Evolutionary conservation across 2,113 vertebrate species (phyloP).

Genomic region (Arizona elegans): DNA sequence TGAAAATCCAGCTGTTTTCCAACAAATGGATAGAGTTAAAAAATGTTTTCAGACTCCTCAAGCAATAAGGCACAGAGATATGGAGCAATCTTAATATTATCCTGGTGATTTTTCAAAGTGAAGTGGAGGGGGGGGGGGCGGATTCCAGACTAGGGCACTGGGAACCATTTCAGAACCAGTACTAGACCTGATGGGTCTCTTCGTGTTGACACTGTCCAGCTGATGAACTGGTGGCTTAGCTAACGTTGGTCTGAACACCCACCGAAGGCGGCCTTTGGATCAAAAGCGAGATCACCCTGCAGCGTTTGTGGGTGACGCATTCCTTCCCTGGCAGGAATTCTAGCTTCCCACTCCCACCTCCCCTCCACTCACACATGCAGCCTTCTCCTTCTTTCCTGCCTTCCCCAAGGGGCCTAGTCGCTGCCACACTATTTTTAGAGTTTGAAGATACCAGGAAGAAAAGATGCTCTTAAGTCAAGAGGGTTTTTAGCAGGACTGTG

Average conservation of each 20-base stretch:
- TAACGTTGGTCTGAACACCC: not conserved
- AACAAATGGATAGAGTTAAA: not conserved
- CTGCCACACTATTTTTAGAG: not conserved
- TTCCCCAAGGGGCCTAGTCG: not conserved
- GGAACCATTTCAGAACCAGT: not conserved
- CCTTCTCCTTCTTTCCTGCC: not conserved
- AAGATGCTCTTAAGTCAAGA: not conserved
- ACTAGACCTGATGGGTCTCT: not conserved
- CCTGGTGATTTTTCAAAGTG: not conserved
- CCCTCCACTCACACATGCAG: not conserved
- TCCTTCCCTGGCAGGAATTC: not conserved
- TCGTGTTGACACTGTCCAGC: not conserved
- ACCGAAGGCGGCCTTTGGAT: not conserved
- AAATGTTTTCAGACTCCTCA: constrained; percentile 17
- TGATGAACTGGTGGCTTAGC: not conserved
- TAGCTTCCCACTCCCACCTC: not conserved
- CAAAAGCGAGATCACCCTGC: not conserved
- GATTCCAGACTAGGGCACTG: not conserved
- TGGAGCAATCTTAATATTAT: not conserved
- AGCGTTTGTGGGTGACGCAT: not conserved
- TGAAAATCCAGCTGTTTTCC: constrained; percentile 6
- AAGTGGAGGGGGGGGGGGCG: not conserved
- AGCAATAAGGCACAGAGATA: not conserved
- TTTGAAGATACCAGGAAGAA: not conserved
- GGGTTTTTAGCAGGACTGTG: not conserved